These are phyloP conservation scores for Neotragus moschatus DNA, from an alignment of 2,113 vertebrate genomes.

Conservation along the genomic window DNA sequence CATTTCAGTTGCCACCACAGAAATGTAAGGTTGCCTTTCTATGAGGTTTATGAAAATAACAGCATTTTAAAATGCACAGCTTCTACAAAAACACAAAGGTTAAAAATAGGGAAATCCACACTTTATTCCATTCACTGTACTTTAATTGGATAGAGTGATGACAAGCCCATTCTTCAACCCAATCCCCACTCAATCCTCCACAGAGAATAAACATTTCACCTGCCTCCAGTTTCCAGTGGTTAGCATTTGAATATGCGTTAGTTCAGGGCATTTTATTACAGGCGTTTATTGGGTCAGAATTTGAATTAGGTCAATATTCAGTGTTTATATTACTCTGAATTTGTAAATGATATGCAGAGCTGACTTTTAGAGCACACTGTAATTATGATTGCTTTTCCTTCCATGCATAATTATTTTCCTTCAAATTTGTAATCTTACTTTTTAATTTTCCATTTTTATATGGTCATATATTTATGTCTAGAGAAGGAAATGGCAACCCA, in stretches of 20 bases:
- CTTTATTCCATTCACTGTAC: not conserved
- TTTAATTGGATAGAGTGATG: not conserved
- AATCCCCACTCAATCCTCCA: not conserved
- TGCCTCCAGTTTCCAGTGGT: not conserved
- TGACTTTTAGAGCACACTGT: not conserved
- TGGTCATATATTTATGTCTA: not conserved
- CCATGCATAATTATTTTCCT: not conserved
- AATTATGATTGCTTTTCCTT: not conserved
- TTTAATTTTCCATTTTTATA: not conserved
- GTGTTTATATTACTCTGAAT: not conserved
- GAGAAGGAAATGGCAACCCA: not conserved
- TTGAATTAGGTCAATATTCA: not conserved
- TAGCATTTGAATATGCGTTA: not conserved
- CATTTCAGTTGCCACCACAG: not conserved
- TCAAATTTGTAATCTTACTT: not conserved
- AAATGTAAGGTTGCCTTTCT: not conserved
- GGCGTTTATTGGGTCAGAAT: not conserved
- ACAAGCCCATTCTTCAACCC: not conserved
- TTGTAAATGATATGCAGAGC: not conserved
- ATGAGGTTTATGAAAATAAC: not conserved
- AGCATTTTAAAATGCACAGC: not conserved
- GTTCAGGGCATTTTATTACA: not conserved
- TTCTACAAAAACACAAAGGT: not conserved
- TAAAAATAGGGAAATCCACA: not conserved
- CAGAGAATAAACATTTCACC: not conserved